Base-by-base conservation (phyloP, 2,888 invertebrate genomes). In the Lithophane leautieri region DNA sequence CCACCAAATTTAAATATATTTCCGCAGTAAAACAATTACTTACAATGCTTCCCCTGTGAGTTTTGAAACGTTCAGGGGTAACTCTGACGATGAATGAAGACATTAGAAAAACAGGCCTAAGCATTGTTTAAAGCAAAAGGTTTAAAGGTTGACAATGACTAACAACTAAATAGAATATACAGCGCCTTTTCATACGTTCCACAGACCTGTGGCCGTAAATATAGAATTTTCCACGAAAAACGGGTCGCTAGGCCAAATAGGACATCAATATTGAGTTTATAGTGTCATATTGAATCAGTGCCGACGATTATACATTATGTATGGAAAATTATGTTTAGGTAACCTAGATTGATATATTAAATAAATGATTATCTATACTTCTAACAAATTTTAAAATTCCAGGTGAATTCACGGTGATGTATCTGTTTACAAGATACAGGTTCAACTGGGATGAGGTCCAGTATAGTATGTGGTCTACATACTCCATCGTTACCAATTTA, bases 391-490 rank as follows among this genome's bases (percentile, higher is more conserved):
- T 16, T 70, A n/a, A 22, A 25, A 58, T 94, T 94, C 68, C 92
- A 97, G 97, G 97, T 86, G 97, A 97, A 94, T 96, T 96, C 89
- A 95, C 95, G 60, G 94, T 97, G 40, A 87, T 97, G 87, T 97
- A 97, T 88, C 92, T 97, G 60, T 97, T 97, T 88, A 94, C 96
- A 77, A 91, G 97, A 78, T 97, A 96, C 85, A 92, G 96, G 66
- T 97, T 97, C 90, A 96, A 97, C 84, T 97, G 97, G 97, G 95
- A 97, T 78, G 97, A 97, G 84, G 95, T 97, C 3, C 95, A 97
- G 85, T 97, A 94, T 90, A 97, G 97, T 76, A 93, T 97, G 90
- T 97, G 97, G 91, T 96, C 95, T 47, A 97, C 97, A 0, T 97
- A 97, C 91, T 94, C 96, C 81, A 97, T 97, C 79, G 92, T 97